Percentiles rank a stretch among this genome's conserved stretches.
phyloP scores from a whole-genome alignment of 1,140 invertebrate genomes.

The Ruditapes philippinarum region DNA sequence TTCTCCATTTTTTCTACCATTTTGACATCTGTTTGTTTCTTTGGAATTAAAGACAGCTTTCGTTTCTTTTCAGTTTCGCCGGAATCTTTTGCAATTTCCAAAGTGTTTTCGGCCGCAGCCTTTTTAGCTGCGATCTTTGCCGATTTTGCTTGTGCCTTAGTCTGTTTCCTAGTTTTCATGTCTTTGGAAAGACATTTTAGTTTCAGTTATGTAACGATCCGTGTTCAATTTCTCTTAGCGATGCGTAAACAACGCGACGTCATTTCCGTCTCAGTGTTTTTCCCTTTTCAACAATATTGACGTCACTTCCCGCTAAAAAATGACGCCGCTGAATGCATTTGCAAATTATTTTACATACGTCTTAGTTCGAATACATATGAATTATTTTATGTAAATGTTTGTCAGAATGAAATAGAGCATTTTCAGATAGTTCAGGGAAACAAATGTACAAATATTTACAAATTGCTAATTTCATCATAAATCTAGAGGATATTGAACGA shows the following conservation, averaged over 20 bases:
- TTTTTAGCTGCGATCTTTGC: background rate
- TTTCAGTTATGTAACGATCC: background rate
- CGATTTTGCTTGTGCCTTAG: background rate
- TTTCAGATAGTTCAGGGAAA: no score
- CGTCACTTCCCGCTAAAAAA: no score
- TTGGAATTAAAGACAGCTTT: background rate
- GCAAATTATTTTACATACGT: no score
- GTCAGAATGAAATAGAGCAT: no score
- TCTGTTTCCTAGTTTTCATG: slow-evolving; percentile 20
- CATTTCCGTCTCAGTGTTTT: slow-evolving; percentile 1
- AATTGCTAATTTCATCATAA: no score
- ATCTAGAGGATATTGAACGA: no score
- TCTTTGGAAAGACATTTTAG: background rate
- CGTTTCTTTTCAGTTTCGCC: background rate
- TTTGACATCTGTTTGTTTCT: background rate
- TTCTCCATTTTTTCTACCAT: background rate
- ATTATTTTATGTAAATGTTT: no score
- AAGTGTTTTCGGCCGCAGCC: background rate
- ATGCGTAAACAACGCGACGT: slow-evolving; percentile 24
- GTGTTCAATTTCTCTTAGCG: background rate
- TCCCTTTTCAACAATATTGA: no score
- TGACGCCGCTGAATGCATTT: no score
- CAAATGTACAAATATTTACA: no score
- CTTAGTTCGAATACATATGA: no score
- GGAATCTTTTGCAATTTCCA: background rate